These are phyloP conservation scores for Mythimna ferrago DNA, from an alignment of 2,888 invertebrate genomes.

Conservation along the genomic window DNA sequence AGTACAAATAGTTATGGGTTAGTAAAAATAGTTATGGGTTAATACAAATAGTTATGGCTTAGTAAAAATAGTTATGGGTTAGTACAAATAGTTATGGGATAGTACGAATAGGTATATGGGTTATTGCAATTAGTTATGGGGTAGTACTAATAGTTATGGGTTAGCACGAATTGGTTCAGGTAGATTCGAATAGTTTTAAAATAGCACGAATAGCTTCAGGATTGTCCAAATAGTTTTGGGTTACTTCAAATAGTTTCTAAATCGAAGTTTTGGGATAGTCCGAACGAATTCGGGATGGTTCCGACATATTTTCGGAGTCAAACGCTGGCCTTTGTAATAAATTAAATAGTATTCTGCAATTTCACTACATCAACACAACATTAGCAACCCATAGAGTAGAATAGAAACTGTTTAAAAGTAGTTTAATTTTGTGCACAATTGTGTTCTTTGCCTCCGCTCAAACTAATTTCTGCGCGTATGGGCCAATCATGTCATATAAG, in stretches of 20 bases:
- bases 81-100: background rate
- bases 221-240: background rate
- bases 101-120: background rate
- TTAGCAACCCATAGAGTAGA: background rate
- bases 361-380: background rate
- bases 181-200: background rate
- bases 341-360: background rate
- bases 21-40: background rate
- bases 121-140: background rate
- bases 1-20: background rate
- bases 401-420: background rate
- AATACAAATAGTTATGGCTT: background rate
- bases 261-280: background rate
- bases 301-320: background rate
- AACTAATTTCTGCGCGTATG: background rate
- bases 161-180: background rate
- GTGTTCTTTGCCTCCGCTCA: too few species aligned
- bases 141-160: background rate
- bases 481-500: background rate
- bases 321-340: background rate
- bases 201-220: background rate
- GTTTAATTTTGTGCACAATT: background rate
- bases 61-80: background rate
- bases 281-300: background rate
- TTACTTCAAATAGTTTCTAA: background rate